Evolutionary conservation across 2,888 invertebrate genomes (phyloP).

Genomic region (Noctua fimbriata): DNA sequence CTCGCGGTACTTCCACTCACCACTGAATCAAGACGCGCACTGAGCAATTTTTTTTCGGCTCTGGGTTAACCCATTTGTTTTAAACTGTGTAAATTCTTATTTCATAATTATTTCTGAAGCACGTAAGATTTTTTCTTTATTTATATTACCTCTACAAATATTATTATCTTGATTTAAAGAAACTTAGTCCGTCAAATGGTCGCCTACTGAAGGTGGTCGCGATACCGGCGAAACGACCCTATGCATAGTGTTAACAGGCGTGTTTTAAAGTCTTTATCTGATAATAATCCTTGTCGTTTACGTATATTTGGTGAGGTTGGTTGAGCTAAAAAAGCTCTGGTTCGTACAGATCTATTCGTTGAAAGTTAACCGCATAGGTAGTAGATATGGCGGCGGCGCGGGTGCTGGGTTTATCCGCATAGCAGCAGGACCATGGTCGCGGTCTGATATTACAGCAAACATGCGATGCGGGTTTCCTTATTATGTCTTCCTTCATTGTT

Average conservation of each 20-base stretch:
- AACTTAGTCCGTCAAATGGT: too few relatives aligned
- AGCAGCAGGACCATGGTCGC: conserved; percentile 40
- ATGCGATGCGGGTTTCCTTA: conserved; percentile 31
- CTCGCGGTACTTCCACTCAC: too few relatives aligned
- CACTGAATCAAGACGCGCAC: too few relatives aligned
- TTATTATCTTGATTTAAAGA: too few relatives aligned
- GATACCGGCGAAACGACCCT: too few relatives aligned
- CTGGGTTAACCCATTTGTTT: too few relatives aligned
- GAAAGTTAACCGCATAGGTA: conserved; percentile 41
- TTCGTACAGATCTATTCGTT: conserved; percentile 5
- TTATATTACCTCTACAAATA: too few relatives aligned
- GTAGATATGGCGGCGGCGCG: background rate
- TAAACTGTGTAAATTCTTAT: too few relatives aligned
- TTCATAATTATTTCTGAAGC: too few relatives aligned
- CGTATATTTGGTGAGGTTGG: conserved; percentile 10
- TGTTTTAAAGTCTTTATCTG: conserved; percentile 18
- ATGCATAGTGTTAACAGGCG: conserved; percentile 8
- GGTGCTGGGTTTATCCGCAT: conserved; percentile 48
- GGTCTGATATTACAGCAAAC: conserved; percentile 18
- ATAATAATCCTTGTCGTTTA: conserved; percentile 1
- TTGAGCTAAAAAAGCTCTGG: background rate
- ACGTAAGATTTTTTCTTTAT: too few relatives aligned
- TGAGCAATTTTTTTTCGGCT: too few relatives aligned
- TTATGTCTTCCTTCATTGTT: conserved; percentile 14
- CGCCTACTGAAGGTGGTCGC: too few relatives aligned